A percentile compares a stretch with the other conserved stretches of the same genome.
phyloP scores from a whole-genome alignment of 1,140 invertebrate genomes.

The Mizuhopecten yessoensis region DNA sequence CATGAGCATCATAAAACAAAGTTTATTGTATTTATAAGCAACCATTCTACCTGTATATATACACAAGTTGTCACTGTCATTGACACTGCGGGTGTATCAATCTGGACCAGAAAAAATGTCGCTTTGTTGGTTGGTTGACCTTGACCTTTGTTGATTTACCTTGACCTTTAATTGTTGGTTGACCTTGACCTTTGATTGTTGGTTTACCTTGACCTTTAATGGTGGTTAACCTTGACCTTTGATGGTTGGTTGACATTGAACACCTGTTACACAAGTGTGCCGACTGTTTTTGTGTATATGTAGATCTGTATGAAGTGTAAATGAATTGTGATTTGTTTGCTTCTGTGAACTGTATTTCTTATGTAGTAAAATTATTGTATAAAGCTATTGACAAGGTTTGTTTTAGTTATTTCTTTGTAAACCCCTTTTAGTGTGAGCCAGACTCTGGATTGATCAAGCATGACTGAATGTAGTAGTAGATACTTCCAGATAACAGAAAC shows the following conservation, averaged over 20 bases:
- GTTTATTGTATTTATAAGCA: not conserved
- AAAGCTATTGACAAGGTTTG: not conserved
- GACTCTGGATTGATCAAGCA: no score
- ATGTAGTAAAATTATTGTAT: conserved; percentile 28
- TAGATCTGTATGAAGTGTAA: conserved; percentile 28
- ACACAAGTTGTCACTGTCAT: not conserved
- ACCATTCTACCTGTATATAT: not conserved
- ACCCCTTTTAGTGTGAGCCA: no score
- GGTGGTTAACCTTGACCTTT: not conserved
- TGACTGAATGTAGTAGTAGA: no score
- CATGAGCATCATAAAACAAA: not conserved
- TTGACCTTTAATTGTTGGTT: not conserved
- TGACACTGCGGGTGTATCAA: not conserved
- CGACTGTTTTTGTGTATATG: not conserved
- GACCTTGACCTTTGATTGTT: no score
- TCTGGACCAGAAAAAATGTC: not conserved
- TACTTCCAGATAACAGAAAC: no score
- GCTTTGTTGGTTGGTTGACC: not conserved
- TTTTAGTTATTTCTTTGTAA: not conserved
- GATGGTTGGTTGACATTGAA: not conserved
- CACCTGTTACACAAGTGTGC: conserved; percentile 27
- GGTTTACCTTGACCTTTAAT: not conserved
- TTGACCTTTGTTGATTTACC: no score
- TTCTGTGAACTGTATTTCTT: conserved; percentile 39
- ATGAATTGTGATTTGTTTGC: conserved; percentile 29